phyloP scores from a whole-genome alignment of 64 coral and sea anemone genomes.

The Orbicella faveolata region DNA sequence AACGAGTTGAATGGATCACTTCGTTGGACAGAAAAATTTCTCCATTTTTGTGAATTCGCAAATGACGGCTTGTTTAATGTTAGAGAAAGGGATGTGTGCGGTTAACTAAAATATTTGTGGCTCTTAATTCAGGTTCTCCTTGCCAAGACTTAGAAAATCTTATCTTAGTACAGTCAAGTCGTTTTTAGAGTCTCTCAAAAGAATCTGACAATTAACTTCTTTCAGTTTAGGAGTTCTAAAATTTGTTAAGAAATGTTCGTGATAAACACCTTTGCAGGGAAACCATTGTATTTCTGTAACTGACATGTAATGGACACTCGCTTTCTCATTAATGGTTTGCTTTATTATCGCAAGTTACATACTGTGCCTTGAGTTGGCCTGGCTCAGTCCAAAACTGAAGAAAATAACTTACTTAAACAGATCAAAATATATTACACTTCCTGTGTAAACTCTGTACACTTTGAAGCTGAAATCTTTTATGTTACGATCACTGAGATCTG shows the following conservation, averaged over 20 bases:
- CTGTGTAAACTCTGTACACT: background rate
- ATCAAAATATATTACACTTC: background rate
- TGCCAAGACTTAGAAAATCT: background rate
- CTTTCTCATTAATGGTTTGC: background rate
- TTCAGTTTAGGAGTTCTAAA: background rate
- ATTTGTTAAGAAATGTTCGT: background rate
- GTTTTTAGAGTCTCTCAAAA: background rate
- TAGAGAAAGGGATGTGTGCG: constrained; percentile 12
- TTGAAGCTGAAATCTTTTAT: too few relatives aligned
- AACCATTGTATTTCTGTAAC: background rate
- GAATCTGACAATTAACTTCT: background rate
- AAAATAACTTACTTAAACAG: background rate
- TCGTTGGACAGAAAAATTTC: background rate
- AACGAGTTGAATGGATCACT: background rate
- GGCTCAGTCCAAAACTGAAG: background rate
- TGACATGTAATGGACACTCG: background rate
- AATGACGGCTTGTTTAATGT: constrained; percentile 6
- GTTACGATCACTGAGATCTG: too few relatives aligned
- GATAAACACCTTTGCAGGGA: background rate
- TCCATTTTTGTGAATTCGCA: background rate
- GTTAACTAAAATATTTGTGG: constrained; percentile 27
- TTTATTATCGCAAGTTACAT: background rate
- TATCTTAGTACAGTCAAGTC: background rate
- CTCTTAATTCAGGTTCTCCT: constrained; percentile 5
- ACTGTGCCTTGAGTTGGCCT: background rate